A percentile compares a stretch with the other conserved stretches of the same genome.
phyloP scores from a whole-genome alignment of 2,888 invertebrate genomes.

The Helobdella robusta region DNA sequence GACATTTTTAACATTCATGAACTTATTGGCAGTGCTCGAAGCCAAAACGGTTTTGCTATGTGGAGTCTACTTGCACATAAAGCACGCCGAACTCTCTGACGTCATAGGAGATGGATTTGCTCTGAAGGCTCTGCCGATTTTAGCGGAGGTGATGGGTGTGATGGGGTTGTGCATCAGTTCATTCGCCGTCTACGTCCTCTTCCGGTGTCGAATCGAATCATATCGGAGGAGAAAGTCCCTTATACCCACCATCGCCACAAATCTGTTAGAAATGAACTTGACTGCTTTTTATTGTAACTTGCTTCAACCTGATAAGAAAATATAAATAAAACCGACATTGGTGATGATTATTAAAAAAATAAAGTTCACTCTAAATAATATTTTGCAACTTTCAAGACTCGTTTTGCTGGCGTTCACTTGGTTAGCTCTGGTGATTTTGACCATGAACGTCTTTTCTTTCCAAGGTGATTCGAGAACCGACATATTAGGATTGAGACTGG shows the following conservation, averaged over 20 bases:
- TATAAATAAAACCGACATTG: background rate
- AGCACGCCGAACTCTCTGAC: background rate
- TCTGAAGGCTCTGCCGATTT: background rate
- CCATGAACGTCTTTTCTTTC: background rate
- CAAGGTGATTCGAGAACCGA: background rate
- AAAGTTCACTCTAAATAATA: background rate
- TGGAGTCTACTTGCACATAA: slow-evolving; percentile 9
- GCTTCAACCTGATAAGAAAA: background rate
- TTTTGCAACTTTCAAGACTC: background rate
- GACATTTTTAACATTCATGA: slow-evolving; percentile 6
- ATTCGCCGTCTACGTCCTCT: slow-evolving; percentile 10
- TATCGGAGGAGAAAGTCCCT: background rate
- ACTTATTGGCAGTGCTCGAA: slow-evolving; percentile 5
- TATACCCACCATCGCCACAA: background rate
- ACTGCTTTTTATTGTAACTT: background rate
- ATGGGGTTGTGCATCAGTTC: background rate
- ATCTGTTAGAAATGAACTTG: background rate
- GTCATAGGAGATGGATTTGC: slow-evolving; percentile 14
- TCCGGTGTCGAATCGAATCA: slow-evolving; percentile 9
- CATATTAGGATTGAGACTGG: background rate
- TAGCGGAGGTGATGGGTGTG: background rate
- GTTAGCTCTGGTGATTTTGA: background rate
- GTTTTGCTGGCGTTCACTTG: slow-evolving; percentile 15
- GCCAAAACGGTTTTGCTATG: slow-evolving; percentile 7
- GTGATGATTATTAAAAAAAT: background rate